phyloP scores from a whole-genome alignment of 2,797 vertebrate genomes.

The Thamnophis elegans region DNA sequence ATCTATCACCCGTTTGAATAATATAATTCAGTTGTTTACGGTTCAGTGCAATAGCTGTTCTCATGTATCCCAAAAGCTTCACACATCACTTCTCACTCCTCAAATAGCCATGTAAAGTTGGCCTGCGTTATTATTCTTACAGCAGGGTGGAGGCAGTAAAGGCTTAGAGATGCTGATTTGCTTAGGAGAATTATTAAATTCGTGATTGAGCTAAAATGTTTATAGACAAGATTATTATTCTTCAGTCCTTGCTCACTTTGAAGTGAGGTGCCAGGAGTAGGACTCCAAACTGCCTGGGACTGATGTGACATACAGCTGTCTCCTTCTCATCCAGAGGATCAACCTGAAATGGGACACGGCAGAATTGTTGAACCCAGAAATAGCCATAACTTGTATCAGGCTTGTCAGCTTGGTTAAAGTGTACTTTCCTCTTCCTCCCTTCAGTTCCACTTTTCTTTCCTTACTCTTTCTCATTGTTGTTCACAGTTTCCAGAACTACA shows the following conservation, averaged over 20 bases:
- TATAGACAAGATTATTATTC: not conserved
- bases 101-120: not conserved
- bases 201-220: not conserved
- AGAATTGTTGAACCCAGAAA: not conserved
- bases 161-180: not conserved
- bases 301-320: not conserved
- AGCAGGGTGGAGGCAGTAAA: not conserved
- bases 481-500: constrained; percentile 65
- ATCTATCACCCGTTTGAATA: not conserved
- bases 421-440: accelerated
- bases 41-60: not conserved
- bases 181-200: not conserved
- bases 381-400: not conserved
- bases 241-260: not conserved
- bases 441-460: not conserved
- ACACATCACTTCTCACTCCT: not conserved
- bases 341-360: not conserved
- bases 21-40: not conserved
- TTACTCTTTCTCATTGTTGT: not conserved
- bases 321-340: not conserved
- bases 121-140: not conserved
- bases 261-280: not conserved
- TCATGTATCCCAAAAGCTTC: not conserved
- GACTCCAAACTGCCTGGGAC: not conserved
- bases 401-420: not conserved